Percentiles rank a stretch among this genome's conserved stretches.
Evolutionary conservation across 2,888 invertebrate species (phyloP).

Genomic region (Didymodactylos carnosus): DNA sequence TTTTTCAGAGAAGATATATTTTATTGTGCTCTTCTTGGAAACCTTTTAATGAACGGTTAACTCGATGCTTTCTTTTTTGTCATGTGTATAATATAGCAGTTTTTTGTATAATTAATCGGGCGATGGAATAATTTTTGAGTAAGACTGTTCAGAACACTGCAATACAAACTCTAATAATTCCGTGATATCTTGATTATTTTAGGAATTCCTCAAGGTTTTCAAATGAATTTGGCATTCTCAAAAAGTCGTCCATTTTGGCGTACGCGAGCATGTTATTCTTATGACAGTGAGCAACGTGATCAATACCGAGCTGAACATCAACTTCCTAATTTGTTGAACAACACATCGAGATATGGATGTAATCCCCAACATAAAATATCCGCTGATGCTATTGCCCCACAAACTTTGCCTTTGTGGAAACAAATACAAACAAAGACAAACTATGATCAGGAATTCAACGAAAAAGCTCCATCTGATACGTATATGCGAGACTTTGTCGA

Average conservation of each 20-base stretch:
- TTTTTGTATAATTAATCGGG: no score
- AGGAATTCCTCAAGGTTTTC: not conserved
- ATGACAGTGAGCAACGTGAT: not conserved
- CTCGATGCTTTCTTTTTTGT: no score
- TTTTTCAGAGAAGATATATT: no score
- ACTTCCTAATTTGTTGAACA: not conserved
- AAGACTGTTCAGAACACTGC: no score
- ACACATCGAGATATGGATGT: not conserved
- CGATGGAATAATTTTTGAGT: no score
- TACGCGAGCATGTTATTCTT: not conserved
- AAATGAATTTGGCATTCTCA: not conserved
- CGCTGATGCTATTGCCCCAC: not conserved
- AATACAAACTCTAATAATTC: no score
- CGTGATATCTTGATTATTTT: no score
- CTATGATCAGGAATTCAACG: not conserved
- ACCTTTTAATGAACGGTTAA: no score
- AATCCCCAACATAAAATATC: not conserved
- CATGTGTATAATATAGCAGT: no score
- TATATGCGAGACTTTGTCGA: not conserved
- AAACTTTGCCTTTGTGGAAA: not conserved
- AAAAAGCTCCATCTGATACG: not conserved
- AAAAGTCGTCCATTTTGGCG: not conserved
- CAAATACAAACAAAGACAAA: not conserved
- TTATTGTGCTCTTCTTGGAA: no score
- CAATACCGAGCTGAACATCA: not conserved